Conservation (phyloP, 1,140 invertebrate species). For the Antheraea pernyi region DNA sequence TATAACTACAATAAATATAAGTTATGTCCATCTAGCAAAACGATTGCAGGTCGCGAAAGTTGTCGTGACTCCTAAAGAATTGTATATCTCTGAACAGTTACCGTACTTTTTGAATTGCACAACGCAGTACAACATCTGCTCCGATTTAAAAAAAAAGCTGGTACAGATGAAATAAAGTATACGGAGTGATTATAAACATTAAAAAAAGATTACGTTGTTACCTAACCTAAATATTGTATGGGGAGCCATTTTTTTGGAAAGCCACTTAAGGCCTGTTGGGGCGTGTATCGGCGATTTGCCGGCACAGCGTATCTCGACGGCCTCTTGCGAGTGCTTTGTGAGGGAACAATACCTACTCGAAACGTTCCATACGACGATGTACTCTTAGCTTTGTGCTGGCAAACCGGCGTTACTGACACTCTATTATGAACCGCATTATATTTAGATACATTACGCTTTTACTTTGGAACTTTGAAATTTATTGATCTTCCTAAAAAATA, state of each 20-base stretch:
- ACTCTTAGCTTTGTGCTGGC: not conserved
- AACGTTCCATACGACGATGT: not conserved
- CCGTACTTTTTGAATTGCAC: too few species aligned
- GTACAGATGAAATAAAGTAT: not conserved
- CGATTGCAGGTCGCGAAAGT: too few species aligned
- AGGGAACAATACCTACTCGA: not conserved
- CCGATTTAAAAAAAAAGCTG: too few species aligned
- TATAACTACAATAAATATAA: too few species aligned
- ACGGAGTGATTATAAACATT: not conserved
- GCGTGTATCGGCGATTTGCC: slow-evolving; percentile 7
- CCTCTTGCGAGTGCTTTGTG: slow-evolving; percentile 1
- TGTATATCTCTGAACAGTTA: too few species aligned
- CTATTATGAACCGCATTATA: not conserved
- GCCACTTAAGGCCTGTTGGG: not conserved
- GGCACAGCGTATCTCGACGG: slow-evolving; percentile 7
- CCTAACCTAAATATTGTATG: not conserved
- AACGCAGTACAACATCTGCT: too few species aligned
- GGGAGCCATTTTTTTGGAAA: not conserved
- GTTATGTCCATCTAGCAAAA: too few species aligned
- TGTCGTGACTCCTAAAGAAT: too few species aligned
- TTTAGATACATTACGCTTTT: too few species aligned
- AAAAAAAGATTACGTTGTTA: not conserved
- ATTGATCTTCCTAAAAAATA: too few species aligned
- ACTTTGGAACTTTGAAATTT: too few species aligned
- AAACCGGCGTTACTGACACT: not conserved